A percentile compares a stretch with the other conserved stretches of the same genome.
Conservation (phyloP, 2,113 vertebrate species). For the Hemichromis elongatus region DNA sequence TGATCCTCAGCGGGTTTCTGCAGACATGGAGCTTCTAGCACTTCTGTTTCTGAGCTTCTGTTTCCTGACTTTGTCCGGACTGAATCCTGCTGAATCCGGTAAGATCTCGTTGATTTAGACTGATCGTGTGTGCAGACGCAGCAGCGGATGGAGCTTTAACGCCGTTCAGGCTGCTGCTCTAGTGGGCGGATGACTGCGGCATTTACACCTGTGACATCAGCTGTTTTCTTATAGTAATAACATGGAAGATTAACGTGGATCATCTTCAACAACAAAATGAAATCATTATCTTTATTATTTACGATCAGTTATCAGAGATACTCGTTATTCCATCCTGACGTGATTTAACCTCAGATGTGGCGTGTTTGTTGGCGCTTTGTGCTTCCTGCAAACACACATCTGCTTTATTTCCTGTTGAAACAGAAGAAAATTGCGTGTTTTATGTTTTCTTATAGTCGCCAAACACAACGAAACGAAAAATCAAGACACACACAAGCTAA, state of each 20-base stretch:
- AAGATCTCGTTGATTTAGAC: too few relatives aligned
- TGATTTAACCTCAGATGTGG: not conserved
- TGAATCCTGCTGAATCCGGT: fast-evolving
- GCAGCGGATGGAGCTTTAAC: too few relatives aligned
- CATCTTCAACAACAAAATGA: not conserved
- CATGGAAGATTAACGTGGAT: not conserved
- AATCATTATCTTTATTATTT: not conserved
- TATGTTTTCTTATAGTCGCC: not conserved
- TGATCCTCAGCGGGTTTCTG: fast-evolving
- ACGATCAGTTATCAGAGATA: not conserved
- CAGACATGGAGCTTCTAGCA: not conserved
- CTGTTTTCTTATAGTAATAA: not conserved
- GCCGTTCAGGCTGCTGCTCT: too few relatives aligned
- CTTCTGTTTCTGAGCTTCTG: not conserved
- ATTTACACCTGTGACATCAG: too few relatives aligned
- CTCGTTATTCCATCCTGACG: not conserved
- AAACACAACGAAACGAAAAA: not conserved
- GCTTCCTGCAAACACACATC: too few relatives aligned
- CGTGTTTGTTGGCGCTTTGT: not conserved
- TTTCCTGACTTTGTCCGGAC: not conserved
- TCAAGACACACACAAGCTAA: not conserved
- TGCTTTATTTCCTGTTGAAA: too few relatives aligned
- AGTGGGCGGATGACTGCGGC: too few relatives aligned
- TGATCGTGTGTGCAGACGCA: too few relatives aligned
- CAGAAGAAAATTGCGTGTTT: not conserved